A percentile compares a stretch with the other conserved stretches of the same genome.
Conservation (phyloP, 2,113 vertebrate genomes). For the Leiothrix lutea region DNA sequence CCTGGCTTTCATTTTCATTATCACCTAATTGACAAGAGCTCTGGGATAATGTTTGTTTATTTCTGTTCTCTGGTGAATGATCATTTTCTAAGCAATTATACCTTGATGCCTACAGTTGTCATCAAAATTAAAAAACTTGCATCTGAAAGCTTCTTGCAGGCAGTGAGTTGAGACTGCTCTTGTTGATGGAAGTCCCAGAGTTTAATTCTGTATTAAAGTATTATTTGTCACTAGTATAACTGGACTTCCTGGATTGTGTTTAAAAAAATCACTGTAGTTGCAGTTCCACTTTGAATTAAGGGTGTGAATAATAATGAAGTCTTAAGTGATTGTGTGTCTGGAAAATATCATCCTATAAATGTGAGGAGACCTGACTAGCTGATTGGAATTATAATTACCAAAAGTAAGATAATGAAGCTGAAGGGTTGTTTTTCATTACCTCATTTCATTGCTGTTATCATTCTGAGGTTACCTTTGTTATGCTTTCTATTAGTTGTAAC, state of each 20-base stretch:
- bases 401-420: slow-evolving; percentile 12
- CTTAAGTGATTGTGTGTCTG: background rate
- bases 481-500: background rate
- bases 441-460: background rate
- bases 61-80: background rate
- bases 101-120: background rate
- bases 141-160: background rate
- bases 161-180: background rate
- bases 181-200: background rate
- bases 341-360: background rate
- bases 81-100: background rate
- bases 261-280: background rate
- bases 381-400: slow-evolving; percentile 17
- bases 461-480: slow-evolving; percentile 11
- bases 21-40: background rate
- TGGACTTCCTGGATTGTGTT: background rate
- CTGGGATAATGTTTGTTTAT: background rate
- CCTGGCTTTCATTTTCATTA: background rate
- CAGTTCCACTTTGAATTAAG: background rate
- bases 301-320: background rate
- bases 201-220: background rate
- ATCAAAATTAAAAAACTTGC: background rate
- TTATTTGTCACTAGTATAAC: background rate
- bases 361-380: background rate
- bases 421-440: slow-evolving; percentile 11